These are phyloP conservation scores for Vollenhovia emeryi DNA, from an alignment of 1,140 invertebrate species.

Conservation along the genomic window DNA sequence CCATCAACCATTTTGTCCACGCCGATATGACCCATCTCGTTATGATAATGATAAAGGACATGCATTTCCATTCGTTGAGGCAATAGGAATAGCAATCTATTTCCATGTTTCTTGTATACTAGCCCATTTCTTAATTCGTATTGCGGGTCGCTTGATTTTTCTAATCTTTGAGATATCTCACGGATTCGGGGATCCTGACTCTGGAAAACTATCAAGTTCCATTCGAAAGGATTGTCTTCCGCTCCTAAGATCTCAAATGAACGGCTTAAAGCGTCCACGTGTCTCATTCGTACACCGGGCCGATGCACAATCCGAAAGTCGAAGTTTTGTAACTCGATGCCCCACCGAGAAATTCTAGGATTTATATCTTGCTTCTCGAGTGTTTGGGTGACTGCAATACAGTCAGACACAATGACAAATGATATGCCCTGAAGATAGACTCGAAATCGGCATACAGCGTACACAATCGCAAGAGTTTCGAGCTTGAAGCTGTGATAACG, in stretches of 20 bases:
- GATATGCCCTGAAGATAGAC: background rate
- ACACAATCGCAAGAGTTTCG: slow-evolving; percentile 4
- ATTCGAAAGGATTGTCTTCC: background rate
- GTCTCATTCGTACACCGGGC: background rate
- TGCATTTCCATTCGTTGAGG: background rate
- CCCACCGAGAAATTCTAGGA: background rate
- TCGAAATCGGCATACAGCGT: background rate
- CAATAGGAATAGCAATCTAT: slow-evolving; percentile 11
- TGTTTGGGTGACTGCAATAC: background rate
- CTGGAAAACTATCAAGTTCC: background rate
- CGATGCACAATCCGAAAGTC: background rate
- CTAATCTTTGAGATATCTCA: background rate
- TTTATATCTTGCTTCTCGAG: background rate
- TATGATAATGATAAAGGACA: slow-evolving; percentile 16
- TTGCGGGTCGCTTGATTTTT: background rate
- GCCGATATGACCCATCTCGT: background rate
- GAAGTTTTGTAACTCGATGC: background rate
- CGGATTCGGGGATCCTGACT: background rate
- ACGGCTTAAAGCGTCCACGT: background rate
- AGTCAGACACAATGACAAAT: slow-evolving; percentile 6
- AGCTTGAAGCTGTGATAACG: slow-evolving; percentile 16
- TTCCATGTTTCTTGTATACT: background rate
- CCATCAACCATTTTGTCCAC: background rate
- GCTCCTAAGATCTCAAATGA: background rate
- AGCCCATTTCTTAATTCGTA: slow-evolving; percentile 43